phyloP scores from a whole-genome alignment of 2,797 vertebrate genomes.

The Momotus momota region DNA sequence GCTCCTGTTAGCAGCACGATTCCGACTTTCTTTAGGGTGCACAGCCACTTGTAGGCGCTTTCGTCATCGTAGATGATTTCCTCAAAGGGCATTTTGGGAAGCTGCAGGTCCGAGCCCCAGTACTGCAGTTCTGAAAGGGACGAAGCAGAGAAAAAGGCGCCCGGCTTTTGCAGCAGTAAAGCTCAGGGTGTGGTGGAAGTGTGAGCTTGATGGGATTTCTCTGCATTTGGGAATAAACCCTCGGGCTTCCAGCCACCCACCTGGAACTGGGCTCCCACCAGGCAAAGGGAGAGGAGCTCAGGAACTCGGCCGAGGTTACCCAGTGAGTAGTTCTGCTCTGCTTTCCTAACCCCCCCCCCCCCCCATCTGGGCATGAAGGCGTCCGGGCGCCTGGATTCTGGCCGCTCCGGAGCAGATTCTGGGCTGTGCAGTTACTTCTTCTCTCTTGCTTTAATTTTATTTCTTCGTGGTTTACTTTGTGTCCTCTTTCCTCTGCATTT shows the following conservation, averaged over 20 bases:
- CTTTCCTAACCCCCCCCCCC: not conserved
- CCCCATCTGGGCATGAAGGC: not conserved
- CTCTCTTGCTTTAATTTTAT: not conserved
- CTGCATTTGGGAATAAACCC: not conserved
- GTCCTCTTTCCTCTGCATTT: not conserved
- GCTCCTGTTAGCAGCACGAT: conserved; percentile 90
- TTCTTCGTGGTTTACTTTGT: not conserved
- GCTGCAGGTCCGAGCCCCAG: conserved; percentile 87
- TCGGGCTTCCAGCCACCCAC: not conserved
- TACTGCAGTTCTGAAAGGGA: conserved; percentile 82
- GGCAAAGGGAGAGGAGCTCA: not conserved
- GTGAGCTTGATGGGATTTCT: not conserved
- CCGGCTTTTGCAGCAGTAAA: not conserved
- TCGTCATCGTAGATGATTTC: conserved; percentile 85
- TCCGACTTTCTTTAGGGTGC: conserved; percentile 86
- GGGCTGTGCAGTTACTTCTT: not conserved
- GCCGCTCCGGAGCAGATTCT: not conserved
- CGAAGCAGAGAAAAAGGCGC: not conserved
- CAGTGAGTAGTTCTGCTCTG: not conserved
- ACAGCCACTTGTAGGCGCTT: conserved; percentile 88
- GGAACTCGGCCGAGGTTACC: not conserved
- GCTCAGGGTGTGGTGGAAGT: rapidly evolving
- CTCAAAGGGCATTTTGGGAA: conserved; percentile 87
- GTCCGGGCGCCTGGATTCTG: not conserved
- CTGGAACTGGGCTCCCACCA: not conserved